These are phyloP conservation scores for Eristalinus aeneus DNA, from an alignment of 2,888 invertebrate genomes.

Conservation along the genomic window DNA sequence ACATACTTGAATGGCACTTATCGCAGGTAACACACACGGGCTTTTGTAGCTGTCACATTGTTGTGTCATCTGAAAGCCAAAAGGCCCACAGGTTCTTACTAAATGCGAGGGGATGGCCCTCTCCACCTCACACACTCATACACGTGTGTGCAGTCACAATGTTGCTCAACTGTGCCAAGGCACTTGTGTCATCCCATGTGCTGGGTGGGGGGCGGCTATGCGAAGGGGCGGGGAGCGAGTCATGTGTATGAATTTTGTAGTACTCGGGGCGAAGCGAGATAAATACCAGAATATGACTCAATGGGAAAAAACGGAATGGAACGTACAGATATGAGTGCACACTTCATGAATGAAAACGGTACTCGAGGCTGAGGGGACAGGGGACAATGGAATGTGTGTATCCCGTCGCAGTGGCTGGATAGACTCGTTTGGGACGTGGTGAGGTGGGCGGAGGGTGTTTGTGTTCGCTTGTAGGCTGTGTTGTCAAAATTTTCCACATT, in stretches of 20 bases:
- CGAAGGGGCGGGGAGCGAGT: background rate
- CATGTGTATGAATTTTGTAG: slow-evolving; percentile 22
- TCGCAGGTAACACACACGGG: slow-evolving; percentile 24
- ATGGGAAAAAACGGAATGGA: slow-evolving; percentile 49
- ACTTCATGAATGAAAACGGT: slow-evolving; percentile 64
- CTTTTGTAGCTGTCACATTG: slow-evolving; percentile 13
- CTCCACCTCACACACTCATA: slow-evolving; percentile 13
- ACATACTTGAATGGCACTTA: slow-evolving; percentile 15
- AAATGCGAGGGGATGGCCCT: slow-evolving; percentile 44
- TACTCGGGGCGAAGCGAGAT: slow-evolving; percentile 16
- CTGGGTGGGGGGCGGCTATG: background rate
- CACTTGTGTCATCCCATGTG: background rate
- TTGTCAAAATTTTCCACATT: slow-evolving; percentile 7
- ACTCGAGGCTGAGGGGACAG: background rate
- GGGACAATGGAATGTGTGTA: background rate
- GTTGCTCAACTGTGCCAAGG: slow-evolving; percentile 63
- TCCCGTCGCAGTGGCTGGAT: background rate
- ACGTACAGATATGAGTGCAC: slow-evolving; percentile 27
- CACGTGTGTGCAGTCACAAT: slow-evolving; percentile 52
- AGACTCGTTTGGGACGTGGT: background rate
- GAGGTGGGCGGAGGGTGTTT: slow-evolving; percentile 34
- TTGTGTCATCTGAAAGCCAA: background rate
- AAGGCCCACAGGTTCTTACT: slow-evolving; percentile 25
- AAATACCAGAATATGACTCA: slow-evolving; percentile 64
- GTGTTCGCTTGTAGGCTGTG: background rate